phyloP scores from a whole-genome alignment of 2,113 vertebrate species.

The Tachuris rubrigastra region DNA sequence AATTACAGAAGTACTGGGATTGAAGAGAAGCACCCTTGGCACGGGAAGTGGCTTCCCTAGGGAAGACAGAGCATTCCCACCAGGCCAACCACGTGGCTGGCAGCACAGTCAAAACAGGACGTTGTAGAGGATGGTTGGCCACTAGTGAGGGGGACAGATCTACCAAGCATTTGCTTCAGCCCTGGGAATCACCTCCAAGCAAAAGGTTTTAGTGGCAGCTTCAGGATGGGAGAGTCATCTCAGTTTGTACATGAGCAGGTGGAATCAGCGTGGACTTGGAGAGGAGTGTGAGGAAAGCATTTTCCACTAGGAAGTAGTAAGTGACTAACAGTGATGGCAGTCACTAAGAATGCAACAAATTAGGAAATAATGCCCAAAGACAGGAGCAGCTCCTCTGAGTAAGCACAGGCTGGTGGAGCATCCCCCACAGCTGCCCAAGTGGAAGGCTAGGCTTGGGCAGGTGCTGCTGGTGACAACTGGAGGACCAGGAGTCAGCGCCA shows the following conservation, averaged over 20 bases:
- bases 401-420: neutral
- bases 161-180: neutral
- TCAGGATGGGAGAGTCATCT: neutral
- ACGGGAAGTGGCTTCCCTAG: neutral
- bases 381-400: neutral
- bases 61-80: neutral
- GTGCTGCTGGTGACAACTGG: neutral
- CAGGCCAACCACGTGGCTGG: neutral
- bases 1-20: neutral
- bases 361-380: neutral
- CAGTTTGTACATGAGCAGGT: neutral
- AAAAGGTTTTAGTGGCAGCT: neutral
- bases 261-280: rapidly evolving
- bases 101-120: neutral
- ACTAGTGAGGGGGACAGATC: neutral
- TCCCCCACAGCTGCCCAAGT: neutral
- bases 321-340: neutral
- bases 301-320: conserved; percentile 15
- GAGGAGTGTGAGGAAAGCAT: neutral
- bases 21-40: neutral
- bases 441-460: neutral
- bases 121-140: neutral
- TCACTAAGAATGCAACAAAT: neutral
- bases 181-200: rapidly evolving
- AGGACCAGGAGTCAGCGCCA: neutral